phyloP scores from a whole-genome alignment of 2,113 vertebrate genomes.

The Alces alces region DNA sequence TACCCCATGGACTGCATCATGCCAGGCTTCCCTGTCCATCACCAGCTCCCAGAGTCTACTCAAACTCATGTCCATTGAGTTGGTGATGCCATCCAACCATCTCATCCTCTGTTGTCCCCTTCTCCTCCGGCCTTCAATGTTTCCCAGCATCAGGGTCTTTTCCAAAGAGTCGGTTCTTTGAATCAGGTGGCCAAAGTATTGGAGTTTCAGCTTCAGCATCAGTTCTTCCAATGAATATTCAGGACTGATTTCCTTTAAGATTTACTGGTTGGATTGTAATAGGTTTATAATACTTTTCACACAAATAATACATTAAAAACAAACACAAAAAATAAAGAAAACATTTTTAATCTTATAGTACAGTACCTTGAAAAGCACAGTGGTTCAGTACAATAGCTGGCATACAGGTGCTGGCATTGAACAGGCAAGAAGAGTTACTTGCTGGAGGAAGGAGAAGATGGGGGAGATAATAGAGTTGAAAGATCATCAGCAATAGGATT shows the following conservation, averaged over 20 bases:
- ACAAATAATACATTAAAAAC: not conserved
- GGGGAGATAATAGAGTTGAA: not conserved
- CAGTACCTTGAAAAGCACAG: not conserved
- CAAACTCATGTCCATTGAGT: too few relatives aligned
- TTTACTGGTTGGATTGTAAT: not conserved
- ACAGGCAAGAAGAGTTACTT: not conserved
- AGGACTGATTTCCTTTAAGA: not conserved
- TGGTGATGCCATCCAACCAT: too few relatives aligned
- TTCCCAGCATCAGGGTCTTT: too few relatives aligned
- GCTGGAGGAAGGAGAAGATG: not conserved
- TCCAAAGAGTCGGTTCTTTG: too few relatives aligned
- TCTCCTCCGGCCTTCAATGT: too few relatives aligned
- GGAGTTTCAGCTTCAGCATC: not conserved
- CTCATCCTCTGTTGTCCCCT: too few relatives aligned
- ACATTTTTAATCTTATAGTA: not conserved
- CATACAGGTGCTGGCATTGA: not conserved
- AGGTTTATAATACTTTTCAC: not conserved
- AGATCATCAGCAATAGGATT: not conserved
- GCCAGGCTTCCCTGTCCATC: too few relatives aligned
- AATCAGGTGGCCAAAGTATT: not conserved
- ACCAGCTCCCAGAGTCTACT: too few relatives aligned
- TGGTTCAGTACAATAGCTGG: not conserved
- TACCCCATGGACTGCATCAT: too few relatives aligned
- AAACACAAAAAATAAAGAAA: not conserved
- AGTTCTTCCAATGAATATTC: not conserved